These are phyloP conservation scores for Bucco capensis DNA, from an alignment of 2,113 vertebrate genomes.

Conservation along the genomic window DNA sequence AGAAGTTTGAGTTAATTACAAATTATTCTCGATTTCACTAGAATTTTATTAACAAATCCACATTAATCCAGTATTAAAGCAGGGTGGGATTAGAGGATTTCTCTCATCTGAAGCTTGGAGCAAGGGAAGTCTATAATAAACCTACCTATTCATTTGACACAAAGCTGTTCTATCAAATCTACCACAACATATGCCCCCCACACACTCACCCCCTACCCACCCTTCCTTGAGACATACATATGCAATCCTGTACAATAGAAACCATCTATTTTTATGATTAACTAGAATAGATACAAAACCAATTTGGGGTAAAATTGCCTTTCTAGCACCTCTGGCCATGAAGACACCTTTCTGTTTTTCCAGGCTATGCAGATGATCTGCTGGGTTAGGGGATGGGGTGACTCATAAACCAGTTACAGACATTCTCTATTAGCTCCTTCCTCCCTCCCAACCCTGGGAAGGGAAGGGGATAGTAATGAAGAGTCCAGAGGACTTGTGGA, in stretches of 20 bases:
- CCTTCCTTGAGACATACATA: background rate
- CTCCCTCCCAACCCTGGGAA: no score
- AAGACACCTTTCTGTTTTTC: background rate
- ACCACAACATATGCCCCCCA: background rate
- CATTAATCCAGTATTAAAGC: slow-evolving; percentile 80
- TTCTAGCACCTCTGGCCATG: background rate
- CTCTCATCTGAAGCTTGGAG: slow-evolving; percentile 73
- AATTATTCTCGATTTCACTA: slow-evolving; percentile 76
- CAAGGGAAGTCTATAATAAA: slow-evolving; percentile 72
- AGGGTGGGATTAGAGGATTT: slow-evolving; percentile 77
- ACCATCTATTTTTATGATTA: background rate
- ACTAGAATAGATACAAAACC: background rate
- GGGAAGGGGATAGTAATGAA: no score
- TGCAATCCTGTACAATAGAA: background rate
- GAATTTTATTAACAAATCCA: slow-evolving; percentile 81
- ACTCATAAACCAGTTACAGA: no score
- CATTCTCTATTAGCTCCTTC: no score
- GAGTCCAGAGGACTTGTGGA: no score
- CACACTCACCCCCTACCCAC: background rate
- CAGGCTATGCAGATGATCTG: background rate
- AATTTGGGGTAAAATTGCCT: background rate
- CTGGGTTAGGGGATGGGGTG: no score
- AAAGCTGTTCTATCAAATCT: slow-evolving; percentile 65
- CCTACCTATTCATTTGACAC: slow-evolving; percentile 69
- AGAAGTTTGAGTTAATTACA: slow-evolving; percentile 76